phyloP scores from a whole-genome alignment of 35 echinoderm and acorn worm genomes.

The Acanthaster planci region DNA sequence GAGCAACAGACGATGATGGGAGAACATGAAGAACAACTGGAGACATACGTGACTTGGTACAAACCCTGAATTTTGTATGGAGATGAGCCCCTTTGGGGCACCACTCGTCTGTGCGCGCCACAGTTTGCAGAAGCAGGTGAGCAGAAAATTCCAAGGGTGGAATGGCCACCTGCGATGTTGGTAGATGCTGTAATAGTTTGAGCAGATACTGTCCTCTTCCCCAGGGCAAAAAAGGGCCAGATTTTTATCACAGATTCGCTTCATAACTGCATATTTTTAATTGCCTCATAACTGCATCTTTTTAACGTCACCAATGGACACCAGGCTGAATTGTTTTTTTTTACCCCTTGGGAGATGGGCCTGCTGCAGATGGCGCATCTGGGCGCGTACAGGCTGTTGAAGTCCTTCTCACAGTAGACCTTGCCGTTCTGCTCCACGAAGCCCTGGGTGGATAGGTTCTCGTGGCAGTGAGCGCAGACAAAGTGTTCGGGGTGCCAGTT shows the following conservation, averaged over 20 bases:
- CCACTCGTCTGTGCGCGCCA: too few relatives aligned
- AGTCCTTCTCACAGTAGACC: slow-evolving; percentile 91
- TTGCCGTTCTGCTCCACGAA: slow-evolving; percentile 90
- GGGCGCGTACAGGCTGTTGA: slow-evolving; percentile 70
- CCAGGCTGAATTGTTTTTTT: not conserved
- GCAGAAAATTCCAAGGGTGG: too few relatives aligned
- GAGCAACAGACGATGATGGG: not conserved
- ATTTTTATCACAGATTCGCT: not conserved
- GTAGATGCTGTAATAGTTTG: not conserved
- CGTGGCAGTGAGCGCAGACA: slow-evolving; percentile 82
- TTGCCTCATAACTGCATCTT: not conserved
- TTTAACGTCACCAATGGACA: too few relatives aligned
- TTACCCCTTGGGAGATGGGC: slow-evolving; percentile 73
- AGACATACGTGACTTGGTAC: too few relatives aligned
- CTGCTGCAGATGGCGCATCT: slow-evolving; percentile 61
- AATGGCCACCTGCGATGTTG: too few relatives aligned
- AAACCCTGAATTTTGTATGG: too few relatives aligned
- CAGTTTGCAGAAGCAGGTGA: too few relatives aligned
- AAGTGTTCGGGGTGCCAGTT: slow-evolving; percentile 98
- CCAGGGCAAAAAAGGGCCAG: not conserved
- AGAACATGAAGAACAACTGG: too few relatives aligned
- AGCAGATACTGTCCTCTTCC: not conserved
- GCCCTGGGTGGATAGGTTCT: slow-evolving; percentile 67
- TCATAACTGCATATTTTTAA: not conserved
- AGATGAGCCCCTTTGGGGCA: too few relatives aligned